phyloP scores from a whole-genome alignment of 2,113 vertebrate species.

The Mirza zaza region DNA sequence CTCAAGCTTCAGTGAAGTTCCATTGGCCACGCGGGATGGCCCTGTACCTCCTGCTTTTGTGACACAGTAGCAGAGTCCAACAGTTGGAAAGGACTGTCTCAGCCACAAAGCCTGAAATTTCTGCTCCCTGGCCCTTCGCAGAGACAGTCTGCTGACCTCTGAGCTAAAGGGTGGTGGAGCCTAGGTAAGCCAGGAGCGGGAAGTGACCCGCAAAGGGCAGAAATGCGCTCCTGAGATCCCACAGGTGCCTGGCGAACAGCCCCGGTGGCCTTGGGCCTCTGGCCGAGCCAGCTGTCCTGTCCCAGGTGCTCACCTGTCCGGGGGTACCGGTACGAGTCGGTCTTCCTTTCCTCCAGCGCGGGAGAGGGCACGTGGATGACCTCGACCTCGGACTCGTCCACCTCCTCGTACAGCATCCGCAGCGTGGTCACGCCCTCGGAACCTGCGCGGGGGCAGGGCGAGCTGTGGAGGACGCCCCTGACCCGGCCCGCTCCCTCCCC shows the following conservation, averaged over 20 bases:
- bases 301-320: conserved; percentile 91
- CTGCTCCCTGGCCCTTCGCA: background rate
- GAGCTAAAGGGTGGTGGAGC: background rate
- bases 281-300: conserved; percentile 74
- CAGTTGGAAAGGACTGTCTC: background rate
- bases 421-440: conserved; percentile 89
- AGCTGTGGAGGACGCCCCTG: background rate
- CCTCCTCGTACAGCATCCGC: conserved; percentile 94
- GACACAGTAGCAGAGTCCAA: background rate
- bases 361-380: conserved; percentile 97
- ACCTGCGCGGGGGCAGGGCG: conserved; percentile 76
- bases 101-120: background rate
- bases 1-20: background rate
- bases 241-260: background rate
- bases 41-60: rapidly evolving
- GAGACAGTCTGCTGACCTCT: background rate
- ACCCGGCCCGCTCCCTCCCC: rapidly evolving
- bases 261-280: background rate
- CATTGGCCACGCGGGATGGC: background rate
- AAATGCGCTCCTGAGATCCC: background rate
- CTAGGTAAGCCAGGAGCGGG: background rate
- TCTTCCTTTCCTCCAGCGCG: conserved; percentile 95
- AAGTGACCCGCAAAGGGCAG: background rate
- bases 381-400: conserved; percentile 97
- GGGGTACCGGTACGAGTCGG: conserved; percentile 96